Base-by-base conservation (phyloP, 2,888 invertebrate genomes). In the Dioctria rufipes region DNA sequence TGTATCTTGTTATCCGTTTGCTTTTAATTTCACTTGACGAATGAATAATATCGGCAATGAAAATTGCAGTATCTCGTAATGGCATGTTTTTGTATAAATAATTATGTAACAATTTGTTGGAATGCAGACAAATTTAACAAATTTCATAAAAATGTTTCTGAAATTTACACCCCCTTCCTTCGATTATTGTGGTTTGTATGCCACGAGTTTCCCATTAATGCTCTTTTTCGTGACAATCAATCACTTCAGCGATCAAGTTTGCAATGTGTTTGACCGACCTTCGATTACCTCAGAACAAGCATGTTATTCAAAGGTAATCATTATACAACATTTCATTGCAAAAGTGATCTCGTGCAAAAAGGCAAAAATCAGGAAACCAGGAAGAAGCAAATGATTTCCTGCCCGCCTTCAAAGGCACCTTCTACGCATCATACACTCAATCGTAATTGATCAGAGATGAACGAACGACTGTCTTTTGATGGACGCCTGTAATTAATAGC, bases 141-240 rank as follows among this genome's bases (percentile, higher is more conserved):
- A 46, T 8, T 46, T 46, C 8, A 6, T 46, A 6, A 46, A 46
- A 46, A 46, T 6, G 8, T 46, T 46, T 46, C 46, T 46, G 8
- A 46, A 46, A 46, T 46, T 46, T 46, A 46, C 46, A 46, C 46
- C 46, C 5, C 46, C 8, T 6, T 46, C 46, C 46, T 3, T 25
- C 5, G n/a, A 67, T 43, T 8, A 67, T 43, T 67, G 11, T n/a
- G n/a, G n/a, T 4, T n/a, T 63, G 2, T 5, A 78, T 49, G 37
- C 61, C 81, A 80, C 80, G 81, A 80, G 77, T 77, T 81, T 67
- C n/a, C 80, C 75, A 54, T 81, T 81, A 81, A 63, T 63, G 60
- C 60, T 63, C n/a, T 37, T 77, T 51, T 67, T 81, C 81, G 77
- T 81, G 81, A 81, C 81, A 81, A 81, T 81, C 81, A 81, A 81